Base-by-base conservation (phyloP, 2,888 invertebrate genomes). In the Erebia epiphron region DNA sequence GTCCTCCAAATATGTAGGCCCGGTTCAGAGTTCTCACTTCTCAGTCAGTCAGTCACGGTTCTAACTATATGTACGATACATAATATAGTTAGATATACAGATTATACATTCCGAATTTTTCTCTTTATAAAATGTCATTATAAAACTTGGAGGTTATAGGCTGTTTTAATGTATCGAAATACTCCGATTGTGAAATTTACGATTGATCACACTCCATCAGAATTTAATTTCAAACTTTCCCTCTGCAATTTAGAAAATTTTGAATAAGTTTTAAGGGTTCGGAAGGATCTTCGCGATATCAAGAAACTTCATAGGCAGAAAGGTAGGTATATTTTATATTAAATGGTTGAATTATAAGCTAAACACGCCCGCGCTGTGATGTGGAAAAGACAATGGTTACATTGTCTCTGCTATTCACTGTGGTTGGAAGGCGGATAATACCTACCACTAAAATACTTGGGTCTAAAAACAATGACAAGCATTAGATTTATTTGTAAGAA, bases 301-400 rank as follows among this genome's bases (percentile, higher is more conserved):
- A 52, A 52, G 16, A 16, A 16, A 52, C 52, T 52, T 16, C n/a
- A 52, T 10, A 16, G 16, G 16, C 16, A 52, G 8, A 16, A 9
- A 52, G n/a, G 8, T n/a, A 16, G 26, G 26, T n/a, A n/a, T 50
- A 0, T 50, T 14, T 50, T 7, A n/a, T n/a, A 50, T n/a, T 50
- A 50, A 13, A 46, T 13, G 46, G 14, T 50, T n/a, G n/a, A n/a
- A 50, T 50, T n/a, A n/a, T 52, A 63, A 52, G 50, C 50, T 26
- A 26, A 46, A 14, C n/a, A 50, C n/a, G n/a, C 50, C n/a, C 66
- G 52, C 50, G 60, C 73, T 68, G 72, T 72, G 69, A 43, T 69
- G 75, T 70, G 74, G 73, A 76, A 75, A 73, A 79, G 73, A 82
- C 81, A 80, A 83, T 80, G 75, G 75, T 21, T 66, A 76, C 78